Evolutionary conservation across 1,140 invertebrate genomes (phyloP), one percentile per base, ranked within the genome.

Genomic region (Akabosia matsudoensis): DNA sequence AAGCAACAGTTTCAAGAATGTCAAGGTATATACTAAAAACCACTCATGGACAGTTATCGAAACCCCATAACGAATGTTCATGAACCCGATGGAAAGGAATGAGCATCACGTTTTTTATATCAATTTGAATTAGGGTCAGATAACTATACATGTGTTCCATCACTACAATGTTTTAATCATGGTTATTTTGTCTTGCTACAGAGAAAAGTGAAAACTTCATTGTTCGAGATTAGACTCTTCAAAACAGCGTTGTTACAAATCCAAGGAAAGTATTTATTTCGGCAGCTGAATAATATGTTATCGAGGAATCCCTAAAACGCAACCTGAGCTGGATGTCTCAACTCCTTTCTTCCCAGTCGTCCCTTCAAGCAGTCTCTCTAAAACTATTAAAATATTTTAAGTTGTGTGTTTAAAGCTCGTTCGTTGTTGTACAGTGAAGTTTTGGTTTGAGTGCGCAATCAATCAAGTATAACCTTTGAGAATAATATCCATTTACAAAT

Each of bases 1-100:
- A 78, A 71, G 72, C 78, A 13, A 79, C 78, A 3, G 80, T 81
- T 1, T 70, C 80, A 18, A 56, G 78, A 72, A 78, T 81, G 74
- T 67, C 74, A 22, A 79, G 80, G 80, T 81, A 33, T 56, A n/a
- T 22, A 56, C 31, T 54, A 7, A 2, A 7, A n/a, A n/a, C n/a
- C n/a, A n/a, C n/a, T n/a, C n/a, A n/a, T n/a, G n/a, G n/a, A n/a
- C n/a, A n/a, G n/a, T n/a, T n/a, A n/a, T n/a, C n/a, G n/a, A n/a
- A n/a, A n/a, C n/a, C n/a, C n/a, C n/a, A n/a, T n/a, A n/a, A n/a
- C n/a, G n/a, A n/a, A n/a, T n/a, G n/a, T n/a, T n/a, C n/a, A n/a
- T n/a, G n/a, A n/a, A 45, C 7, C 7, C 7, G 7, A 45, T 45
- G 37, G 37, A 45, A 45, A 18, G 18, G 18, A 45, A 18, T 18